Percentiles rank a stretch among this genome's conserved stretches.
Conservation (phyloP, 1,140 invertebrate species). For the Psix sp. region DNA sequence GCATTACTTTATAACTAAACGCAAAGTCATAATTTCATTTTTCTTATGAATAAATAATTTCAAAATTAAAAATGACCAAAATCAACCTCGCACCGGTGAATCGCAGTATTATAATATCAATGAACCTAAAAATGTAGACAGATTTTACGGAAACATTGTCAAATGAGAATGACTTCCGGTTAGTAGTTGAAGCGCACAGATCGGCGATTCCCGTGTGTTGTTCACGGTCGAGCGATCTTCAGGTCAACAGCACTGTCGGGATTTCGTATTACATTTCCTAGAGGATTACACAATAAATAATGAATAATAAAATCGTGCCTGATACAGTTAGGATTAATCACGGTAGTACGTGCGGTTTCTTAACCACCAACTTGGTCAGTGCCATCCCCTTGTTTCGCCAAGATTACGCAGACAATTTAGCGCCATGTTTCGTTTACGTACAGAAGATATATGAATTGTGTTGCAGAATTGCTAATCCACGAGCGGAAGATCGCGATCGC, state of each 20-base stretch:
- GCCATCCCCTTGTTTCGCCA: neutral
- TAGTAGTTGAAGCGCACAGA: conserved; percentile 45
- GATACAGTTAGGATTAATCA: conserved; percentile 59
- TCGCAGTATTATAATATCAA: too few species aligned
- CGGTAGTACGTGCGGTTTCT: conserved; percentile 28
- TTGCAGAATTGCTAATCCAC: conserved; percentile 33
- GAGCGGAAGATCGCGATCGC: conserved; percentile 24
- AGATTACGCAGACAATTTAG: neutral
- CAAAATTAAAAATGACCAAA: too few species aligned
- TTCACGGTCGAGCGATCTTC: conserved; percentile 72
- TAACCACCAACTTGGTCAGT: conserved; percentile 23
- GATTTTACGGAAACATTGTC: neutral
- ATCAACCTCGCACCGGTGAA: too few species aligned
- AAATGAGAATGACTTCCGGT: conserved; percentile 58
- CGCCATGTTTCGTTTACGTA: too few species aligned
- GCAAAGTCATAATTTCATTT: too few species aligned
- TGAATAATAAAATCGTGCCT: conserved; percentile 57
- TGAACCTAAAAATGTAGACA: too few species aligned
- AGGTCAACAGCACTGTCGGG: conserved; percentile 73
- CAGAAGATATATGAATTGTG: conserved; percentile 5
- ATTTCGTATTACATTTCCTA: conserved; percentile 64
- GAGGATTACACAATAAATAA: conserved; percentile 60
- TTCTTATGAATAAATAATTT: too few species aligned
- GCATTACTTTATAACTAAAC: too few species aligned
- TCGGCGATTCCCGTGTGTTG: conserved; percentile 54